phyloP scores from a whole-genome alignment of 2,113 vertebrate species.

The Caloenas nicobarica region DNA sequence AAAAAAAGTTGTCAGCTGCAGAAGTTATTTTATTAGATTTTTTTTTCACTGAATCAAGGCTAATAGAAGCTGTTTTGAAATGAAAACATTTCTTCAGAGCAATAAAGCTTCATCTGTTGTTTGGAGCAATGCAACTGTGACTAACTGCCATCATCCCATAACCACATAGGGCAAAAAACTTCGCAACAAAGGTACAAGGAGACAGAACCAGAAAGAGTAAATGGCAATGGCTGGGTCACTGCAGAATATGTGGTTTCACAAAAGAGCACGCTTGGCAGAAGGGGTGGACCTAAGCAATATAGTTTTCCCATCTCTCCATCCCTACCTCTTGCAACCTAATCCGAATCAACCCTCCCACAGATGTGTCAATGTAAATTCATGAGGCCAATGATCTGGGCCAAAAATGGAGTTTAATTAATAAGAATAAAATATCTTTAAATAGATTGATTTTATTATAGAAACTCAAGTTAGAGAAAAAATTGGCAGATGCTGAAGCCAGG shows the following conservation, averaged over 20 bases:
- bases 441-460: not conserved
- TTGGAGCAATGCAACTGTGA: not conserved
- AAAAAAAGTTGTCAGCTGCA: not conserved
- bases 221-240: not conserved
- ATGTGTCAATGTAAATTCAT: not conserved
- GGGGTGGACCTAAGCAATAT: not conserved
- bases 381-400: not conserved
- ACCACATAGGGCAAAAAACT: not conserved
- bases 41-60: slow-evolving; percentile 10
- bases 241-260: not conserved
- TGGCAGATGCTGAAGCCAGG: not conserved
- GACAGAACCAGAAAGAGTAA: not conserved
- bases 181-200: slow-evolving; percentile 1
- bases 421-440: not conserved
- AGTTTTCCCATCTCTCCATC: not conserved
- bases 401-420: not conserved
- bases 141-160: not conserved
- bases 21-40: not conserved
- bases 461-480: not conserved
- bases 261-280: not conserved
- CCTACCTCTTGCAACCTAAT: not conserved
- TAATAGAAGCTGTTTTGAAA: slow-evolving; percentile 18
- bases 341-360: not conserved
- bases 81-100: not conserved
- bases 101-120: slow-evolving; percentile 6